Percentiles rank a stretch among this genome's conserved stretches.
phyloP scores from a whole-genome alignment of 2,888 invertebrate species.

The Actias luna region DNA sequence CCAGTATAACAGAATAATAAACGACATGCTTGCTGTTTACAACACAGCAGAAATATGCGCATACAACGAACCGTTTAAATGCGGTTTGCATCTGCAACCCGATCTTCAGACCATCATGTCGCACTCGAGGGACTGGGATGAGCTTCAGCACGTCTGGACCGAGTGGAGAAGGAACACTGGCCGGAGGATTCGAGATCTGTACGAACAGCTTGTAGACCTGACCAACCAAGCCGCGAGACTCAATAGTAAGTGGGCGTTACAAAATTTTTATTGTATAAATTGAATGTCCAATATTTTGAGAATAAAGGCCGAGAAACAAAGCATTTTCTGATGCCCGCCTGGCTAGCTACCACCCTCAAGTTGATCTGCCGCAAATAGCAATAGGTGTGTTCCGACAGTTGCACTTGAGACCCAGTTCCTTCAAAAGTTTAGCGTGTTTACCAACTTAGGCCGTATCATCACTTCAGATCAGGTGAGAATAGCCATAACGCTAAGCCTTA shows the following conservation, averaged over 20 bases:
- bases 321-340: no score
- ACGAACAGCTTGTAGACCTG: constrained; percentile 89
- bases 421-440: no score
- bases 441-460: no score
- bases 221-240: constrained; percentile 90
- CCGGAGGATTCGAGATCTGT: constrained; percentile 88
- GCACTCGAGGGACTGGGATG: constrained; percentile 90
- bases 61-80: constrained; percentile 91
- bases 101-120: constrained; percentile 90
- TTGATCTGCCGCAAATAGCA: no score
- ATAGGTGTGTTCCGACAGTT: no score
- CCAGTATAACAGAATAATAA: constrained; percentile 93
- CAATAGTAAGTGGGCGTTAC: constrained; percentile 85
- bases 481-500: no score
- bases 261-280: no score
- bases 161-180: constrained; percentile 95
- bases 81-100: constrained; percentile 90
- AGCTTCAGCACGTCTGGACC: constrained; percentile 93
- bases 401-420: no score
- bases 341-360: no score
- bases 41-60: constrained; percentile 92
- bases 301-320: no score
- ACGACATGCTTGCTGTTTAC: constrained; percentile 94
- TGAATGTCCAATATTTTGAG: no score
- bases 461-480: no score